Base-by-base conservation (phyloP, 2,797 vertebrate species). In the Thunnus albacares region DNA sequence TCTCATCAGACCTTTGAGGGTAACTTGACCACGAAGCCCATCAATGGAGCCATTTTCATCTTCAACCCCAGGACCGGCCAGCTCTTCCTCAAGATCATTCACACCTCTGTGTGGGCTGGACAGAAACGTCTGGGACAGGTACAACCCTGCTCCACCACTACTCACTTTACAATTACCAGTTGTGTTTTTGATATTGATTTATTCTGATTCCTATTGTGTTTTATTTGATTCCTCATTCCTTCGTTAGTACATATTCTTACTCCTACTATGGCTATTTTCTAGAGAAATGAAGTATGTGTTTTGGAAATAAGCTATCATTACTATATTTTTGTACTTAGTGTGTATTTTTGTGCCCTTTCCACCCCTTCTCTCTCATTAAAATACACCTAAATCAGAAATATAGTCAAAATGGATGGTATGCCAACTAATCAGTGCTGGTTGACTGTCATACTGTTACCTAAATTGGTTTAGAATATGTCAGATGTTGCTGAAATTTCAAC, bases 11-110 rank as follows among this genome's bases (percentile, higher is more conserved):
- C 99, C 24, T 99, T 99, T 94, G 99, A 99, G 94, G 99, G 98
- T 77, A 99, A 99, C 87, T 96, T 99, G 95, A 99, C 99, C 52
- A 99, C 99, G 0, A 99, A 99, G 92, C 98, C 99, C 61, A 99
- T 99, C 95, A 99, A 99, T 0, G 99, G 98, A 83, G 98, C 99
- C 72, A 99, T 99, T 94, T 99, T 99, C 95, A 99, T 99, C 94
- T 99, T 99, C 94, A 99, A 99, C 91, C 98, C 99, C 87, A 97
- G 98, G 80, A 99, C 99, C 3, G 99, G 99, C 7, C 99, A 99
- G 92, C 97, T 99, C 53, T 99, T 99, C 95, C 96, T 99, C 75
- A 99, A 99, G 93, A 99, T 99, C 93, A 99, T 99, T 91, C 99
- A 99, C 94, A 99, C 98, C 0, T 99, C 98, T 68, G 98, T 99